Percentiles rank a stretch among this genome's conserved stretches.
Conservation (phyloP, 1,140 invertebrate species). For the Neomicropteryx cornuta region DNA sequence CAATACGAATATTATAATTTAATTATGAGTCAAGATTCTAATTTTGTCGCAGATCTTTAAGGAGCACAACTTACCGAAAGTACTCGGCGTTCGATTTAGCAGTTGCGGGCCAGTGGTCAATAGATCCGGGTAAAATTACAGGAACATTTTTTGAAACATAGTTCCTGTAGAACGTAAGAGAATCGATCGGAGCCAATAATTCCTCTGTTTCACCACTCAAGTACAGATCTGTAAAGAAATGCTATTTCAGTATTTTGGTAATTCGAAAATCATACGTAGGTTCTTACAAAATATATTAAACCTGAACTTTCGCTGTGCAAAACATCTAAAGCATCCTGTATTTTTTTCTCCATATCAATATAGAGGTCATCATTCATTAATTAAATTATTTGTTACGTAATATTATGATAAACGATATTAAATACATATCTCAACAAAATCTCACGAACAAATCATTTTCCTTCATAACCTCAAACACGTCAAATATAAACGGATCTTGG, state of each 20-base stretch:
- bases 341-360: too few species aligned
- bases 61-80: constrained; percentile 33
- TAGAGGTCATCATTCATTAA: too few species aligned
- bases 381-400: too few species aligned
- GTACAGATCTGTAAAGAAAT: constrained; percentile 27
- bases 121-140: constrained; percentile 47
- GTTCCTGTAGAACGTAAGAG: constrained; percentile 50
- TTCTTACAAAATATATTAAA: constrained; percentile 1
- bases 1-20: too few species aligned
- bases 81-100: constrained; percentile 52
- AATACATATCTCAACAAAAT: too few species aligned
- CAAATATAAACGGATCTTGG: too few species aligned
- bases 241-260: constrained; percentile 5
- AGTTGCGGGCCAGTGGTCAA: constrained; percentile 45
- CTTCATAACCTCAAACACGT: too few species aligned
- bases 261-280: not conserved
- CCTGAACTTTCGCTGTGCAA: constrained; percentile 26
- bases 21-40: too few species aligned
- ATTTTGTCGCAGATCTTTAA: constrained; percentile 1
- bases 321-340: constrained; percentile 12
- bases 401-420: too few species aligned
- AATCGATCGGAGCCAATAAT: constrained; percentile 15
- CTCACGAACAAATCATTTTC: too few species aligned
- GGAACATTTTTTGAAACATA: constrained; percentile 59
- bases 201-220: constrained; percentile 22